phyloP scores from a whole-genome alignment of 35 echinoderm and acorn worm genomes.

The Ophioderma brevispina region DNA sequence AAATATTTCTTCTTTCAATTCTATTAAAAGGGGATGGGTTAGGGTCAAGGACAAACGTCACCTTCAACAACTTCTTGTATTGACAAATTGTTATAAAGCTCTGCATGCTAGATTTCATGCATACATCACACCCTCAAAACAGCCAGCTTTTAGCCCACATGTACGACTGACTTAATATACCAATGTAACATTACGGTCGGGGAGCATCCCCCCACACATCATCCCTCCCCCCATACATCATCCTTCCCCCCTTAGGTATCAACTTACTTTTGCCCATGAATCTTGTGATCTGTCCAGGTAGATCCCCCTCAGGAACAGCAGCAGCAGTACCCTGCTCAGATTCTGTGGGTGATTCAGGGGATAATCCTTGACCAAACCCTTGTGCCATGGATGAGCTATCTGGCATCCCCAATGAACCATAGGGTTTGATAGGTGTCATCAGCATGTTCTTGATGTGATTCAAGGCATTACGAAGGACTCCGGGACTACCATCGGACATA shows the following conservation, averaged over 20 bases:
- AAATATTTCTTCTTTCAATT: too few species aligned
- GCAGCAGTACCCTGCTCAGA: constrained; percentile 28
- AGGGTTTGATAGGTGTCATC: constrained; percentile 62
- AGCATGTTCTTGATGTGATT: constrained; percentile 76
- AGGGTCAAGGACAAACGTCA: too few species aligned
- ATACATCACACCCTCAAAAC: too few species aligned
- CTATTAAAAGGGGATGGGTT: too few species aligned
- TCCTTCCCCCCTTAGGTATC: too few species aligned
- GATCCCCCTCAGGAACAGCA: constrained; percentile 63
- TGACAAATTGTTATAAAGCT: too few species aligned
- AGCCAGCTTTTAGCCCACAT: too few species aligned
- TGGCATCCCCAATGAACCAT: background rate
- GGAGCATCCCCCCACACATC: too few species aligned
- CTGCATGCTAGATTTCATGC: too few species aligned
- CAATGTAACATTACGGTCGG: background rate
- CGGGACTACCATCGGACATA: constrained; percentile 28
- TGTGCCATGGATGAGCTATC: background rate
- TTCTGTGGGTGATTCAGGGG: background rate
- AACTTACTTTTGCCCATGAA: constrained; percentile 97
- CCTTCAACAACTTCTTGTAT: too few species aligned
- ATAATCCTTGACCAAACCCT: background rate
- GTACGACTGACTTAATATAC: too few species aligned
- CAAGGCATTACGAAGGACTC: constrained; percentile 58
- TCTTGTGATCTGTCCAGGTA: constrained; percentile 92
- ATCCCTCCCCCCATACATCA: background rate